Evolutionary conservation across 2,888 invertebrate species (phyloP).

Genomic region (Drosophila nr. perissopoda): DNA sequence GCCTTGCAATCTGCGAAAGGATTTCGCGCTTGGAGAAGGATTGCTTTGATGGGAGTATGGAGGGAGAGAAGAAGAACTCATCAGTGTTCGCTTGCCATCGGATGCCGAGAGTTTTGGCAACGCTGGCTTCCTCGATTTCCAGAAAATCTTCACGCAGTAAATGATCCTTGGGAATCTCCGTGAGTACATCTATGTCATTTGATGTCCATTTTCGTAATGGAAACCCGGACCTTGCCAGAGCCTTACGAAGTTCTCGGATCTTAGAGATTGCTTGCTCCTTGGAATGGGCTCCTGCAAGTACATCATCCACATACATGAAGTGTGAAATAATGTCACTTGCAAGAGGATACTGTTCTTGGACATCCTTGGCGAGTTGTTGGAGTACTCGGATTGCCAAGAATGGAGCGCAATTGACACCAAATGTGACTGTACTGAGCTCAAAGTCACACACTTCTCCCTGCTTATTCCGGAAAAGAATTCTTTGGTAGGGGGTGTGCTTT

Average conservation of each 20-base stretch:
- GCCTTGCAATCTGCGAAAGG: no score
- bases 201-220: not conserved
- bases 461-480: no score
- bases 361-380: no score
- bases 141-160: not conserved
- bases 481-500: no score
- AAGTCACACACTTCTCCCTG: no score
- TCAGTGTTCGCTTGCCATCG: not conserved
- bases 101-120: not conserved
- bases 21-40: no score
- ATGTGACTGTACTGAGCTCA: no score
- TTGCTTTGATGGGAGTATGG: no score
- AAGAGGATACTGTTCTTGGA: not conserved
- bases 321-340: not conserved
- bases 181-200: not conserved
- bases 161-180: not conserved
- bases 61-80: not conserved
- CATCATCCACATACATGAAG: not conserved
- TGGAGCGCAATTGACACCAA: no score
- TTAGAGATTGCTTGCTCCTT: not conserved
- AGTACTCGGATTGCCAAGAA: no score
- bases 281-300: not conserved
- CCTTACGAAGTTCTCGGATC: slow-evolving; percentile 1
- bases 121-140: not conserved
- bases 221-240: not conserved